Percentiles rank a stretch among this genome's conserved stretches.
These are phyloP conservation scores for Trachelus troglodyta DNA, from an alignment of 2,888 invertebrate species.

Conservation along the genomic window DNA sequence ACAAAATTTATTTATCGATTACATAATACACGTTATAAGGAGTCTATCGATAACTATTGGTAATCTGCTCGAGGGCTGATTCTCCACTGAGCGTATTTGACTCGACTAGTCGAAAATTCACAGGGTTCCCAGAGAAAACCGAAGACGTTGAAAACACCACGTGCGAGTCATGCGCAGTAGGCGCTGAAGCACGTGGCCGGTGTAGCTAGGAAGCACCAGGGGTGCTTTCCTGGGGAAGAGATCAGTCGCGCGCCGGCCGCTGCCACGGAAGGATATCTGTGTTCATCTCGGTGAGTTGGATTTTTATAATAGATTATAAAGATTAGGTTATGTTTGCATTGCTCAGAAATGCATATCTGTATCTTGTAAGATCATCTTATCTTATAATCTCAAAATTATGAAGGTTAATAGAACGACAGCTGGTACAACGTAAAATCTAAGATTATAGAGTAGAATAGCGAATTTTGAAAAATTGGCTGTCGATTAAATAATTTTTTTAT, in stretches of 20 bases:
- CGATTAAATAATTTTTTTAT: too few species aligned
- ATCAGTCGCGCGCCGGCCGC: conserved; percentile 65
- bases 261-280: conserved; percentile 57
- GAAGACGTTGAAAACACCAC: conserved; percentile 27
- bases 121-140: background rate
- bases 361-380: background rate
- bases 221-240: conserved; percentile 25
- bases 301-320: background rate
- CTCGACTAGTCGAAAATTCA: background rate
- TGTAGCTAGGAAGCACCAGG: conserved; percentile 16
- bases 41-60: background rate
- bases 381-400: background rate
- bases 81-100: background rate
- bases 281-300: conserved; percentile 20
- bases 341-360: background rate
- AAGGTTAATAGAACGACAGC: background rate
- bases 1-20: background rate
- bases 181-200: conserved; percentile 44
- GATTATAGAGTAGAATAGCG: background rate
- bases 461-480: background rate
- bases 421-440: background rate
- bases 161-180: conserved; percentile 39
- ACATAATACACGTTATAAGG: background rate
- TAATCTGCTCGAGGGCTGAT: background rate
- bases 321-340: background rate